phyloP scores from a whole-genome alignment of 2,888 invertebrate genomes.

The Strigamia transsilvanica region DNA sequence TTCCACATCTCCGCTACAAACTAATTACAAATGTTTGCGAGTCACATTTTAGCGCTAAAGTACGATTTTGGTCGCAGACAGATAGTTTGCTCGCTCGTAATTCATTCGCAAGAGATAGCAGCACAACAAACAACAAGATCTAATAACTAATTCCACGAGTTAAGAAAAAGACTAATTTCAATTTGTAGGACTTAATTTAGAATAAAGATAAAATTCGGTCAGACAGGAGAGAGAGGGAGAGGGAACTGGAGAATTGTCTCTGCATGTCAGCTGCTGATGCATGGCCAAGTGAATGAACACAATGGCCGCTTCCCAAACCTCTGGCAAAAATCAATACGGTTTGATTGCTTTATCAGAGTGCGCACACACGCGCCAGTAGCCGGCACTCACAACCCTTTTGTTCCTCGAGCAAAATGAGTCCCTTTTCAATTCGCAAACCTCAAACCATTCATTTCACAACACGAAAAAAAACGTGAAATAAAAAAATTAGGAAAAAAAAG shows the following conservation, averaged over 20 bases:
- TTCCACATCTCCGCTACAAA: background rate
- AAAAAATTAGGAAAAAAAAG: background rate
- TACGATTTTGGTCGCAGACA: constrained; percentile 25
- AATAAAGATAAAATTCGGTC: constrained; percentile 24
- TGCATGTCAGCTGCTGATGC: constrained; percentile 42
- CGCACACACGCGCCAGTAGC: constrained; percentile 42
- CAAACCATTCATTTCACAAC: constrained; percentile 1
- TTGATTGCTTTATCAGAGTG: constrained; percentile 44
- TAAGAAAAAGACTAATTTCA: constrained; percentile 40
- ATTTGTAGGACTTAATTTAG: constrained; percentile 32
- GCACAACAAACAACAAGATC: constrained; percentile 38
- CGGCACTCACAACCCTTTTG: constrained; percentile 42
- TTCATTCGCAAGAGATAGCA: constrained; percentile 2
- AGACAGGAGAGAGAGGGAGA: background rate
- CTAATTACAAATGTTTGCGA: constrained; percentile 36
- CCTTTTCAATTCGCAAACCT: constrained; percentile 27
- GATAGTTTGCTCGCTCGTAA: constrained; percentile 23
- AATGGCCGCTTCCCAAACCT: constrained; percentile 44
- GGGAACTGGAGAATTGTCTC: background rate
- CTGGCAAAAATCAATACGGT: constrained; percentile 42
- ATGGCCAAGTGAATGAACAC: constrained; percentile 44
- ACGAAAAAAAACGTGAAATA: background rate
- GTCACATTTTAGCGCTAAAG: constrained; percentile 32
- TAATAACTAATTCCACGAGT: constrained; percentile 17
- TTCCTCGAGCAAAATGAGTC: constrained; percentile 42